Percentiles rank a stretch among this genome's conserved stretches.
Conservation (phyloP, 2,113 vertebrate species). For the Leucopsar rothschildi region DNA sequence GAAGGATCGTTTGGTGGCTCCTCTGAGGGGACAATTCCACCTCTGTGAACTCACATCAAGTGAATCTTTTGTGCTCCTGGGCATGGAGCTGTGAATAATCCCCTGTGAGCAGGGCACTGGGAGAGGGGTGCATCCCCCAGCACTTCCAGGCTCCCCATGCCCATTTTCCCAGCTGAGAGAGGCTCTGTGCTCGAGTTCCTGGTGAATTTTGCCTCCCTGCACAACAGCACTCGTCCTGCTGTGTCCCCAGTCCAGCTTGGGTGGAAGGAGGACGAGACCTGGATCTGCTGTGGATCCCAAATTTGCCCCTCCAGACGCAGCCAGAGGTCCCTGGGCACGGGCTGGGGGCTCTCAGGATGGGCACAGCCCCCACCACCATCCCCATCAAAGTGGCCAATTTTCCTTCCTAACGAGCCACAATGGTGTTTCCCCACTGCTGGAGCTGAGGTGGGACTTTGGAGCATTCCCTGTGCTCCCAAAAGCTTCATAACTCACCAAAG, state of each 20-base stretch:
- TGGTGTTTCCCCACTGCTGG: not conserved
- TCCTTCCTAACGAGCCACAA: accelerated
- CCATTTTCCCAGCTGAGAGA: not conserved
- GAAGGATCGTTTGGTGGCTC: not conserved
- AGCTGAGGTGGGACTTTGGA: not conserved
- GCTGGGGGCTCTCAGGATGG: not conserved
- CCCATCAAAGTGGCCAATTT: not conserved
- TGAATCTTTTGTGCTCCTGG: accelerated
- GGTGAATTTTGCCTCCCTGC: accelerated
- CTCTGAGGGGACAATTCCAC: not conserved
- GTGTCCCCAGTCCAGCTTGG: not conserved
- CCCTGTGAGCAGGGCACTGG: not conserved
- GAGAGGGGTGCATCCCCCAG: not conserved
- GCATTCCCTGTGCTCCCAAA: not conserved
- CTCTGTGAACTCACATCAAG: not conserved
- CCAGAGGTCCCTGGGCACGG: not conserved
- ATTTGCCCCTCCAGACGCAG: accelerated
- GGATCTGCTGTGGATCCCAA: not conserved
- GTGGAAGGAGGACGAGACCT: not conserved
- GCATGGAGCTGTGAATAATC: no score
- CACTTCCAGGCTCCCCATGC: not conserved
- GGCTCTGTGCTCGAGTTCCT: accelerated
- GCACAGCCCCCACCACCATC: accelerated
- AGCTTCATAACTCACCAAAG: not conserved
- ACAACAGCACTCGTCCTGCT: accelerated